phyloP scores from a whole-genome alignment of 2,113 vertebrate species.

The Anser cygnoides region DNA sequence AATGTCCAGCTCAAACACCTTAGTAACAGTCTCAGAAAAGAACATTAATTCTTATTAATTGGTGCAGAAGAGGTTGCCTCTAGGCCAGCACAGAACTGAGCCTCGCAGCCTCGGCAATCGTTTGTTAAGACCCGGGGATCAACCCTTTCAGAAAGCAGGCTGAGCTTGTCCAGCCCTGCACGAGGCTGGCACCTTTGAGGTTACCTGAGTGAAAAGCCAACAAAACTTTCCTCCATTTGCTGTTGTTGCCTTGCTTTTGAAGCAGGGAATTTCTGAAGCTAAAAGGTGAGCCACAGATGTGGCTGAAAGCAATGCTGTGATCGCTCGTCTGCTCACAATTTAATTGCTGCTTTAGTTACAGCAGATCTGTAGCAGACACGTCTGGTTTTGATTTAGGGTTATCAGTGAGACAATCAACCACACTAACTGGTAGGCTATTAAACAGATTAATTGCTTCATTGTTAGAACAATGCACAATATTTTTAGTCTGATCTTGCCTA shows the following conservation, averaged over 20 bases:
- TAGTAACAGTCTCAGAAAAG: neutral
- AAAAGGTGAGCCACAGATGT: neutral
- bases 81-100: neutral
- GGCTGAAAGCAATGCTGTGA: neutral
- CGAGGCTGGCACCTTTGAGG: neutral
- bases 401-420: neutral
- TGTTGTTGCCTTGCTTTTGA: neutral
- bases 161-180: neutral
- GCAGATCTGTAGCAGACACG: neutral
- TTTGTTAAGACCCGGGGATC: neutral
- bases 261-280: neutral
- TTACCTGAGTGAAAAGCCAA: neutral
- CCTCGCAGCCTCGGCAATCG: neutral
- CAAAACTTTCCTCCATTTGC: neutral
- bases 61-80: neutral
- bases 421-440: neutral
- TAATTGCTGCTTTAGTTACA: neutral
- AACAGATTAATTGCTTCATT: neutral
- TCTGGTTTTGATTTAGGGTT: neutral
- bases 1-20: neutral
- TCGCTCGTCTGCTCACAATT: neutral
- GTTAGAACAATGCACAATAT: neutral
- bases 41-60: neutral
- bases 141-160: neutral
- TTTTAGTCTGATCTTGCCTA: neutral